Conservation (phyloP, 37 sponge, comb jelly and placozoan genomes). For the Haliclona indistincta region DNA sequence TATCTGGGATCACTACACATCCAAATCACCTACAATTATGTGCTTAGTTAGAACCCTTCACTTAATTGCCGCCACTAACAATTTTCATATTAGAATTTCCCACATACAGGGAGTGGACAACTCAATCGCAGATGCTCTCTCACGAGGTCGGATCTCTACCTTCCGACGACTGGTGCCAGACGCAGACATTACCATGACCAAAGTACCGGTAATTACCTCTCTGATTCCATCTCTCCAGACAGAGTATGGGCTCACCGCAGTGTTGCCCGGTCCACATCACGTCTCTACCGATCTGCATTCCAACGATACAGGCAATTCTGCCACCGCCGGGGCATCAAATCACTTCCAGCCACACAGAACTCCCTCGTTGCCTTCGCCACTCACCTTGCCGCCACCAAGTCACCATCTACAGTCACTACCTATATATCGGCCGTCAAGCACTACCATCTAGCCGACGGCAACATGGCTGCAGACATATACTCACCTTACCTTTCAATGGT, state of each 20-base stretch:
- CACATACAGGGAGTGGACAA: background rate
- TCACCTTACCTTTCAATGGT: no score
- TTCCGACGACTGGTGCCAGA: background rate
- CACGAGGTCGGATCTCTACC: background rate
- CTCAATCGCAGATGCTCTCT: background rate
- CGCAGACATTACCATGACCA: background rate
- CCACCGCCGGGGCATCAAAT: background rate
- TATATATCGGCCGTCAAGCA: background rate
- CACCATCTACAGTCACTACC: slow-evolving; percentile 3
- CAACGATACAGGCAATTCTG: slow-evolving; percentile 11
- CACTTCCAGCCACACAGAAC: slow-evolving; percentile 24
- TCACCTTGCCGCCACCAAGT: background rate
- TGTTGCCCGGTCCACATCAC: slow-evolving; percentile 3
- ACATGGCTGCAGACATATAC: no score
- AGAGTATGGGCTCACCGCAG: background rate
- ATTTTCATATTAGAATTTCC: no score
- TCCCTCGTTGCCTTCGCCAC: slow-evolving; percentile 1
- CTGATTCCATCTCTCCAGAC: no score
- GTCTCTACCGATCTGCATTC: background rate
- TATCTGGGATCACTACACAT: background rate
- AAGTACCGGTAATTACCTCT: background rate
- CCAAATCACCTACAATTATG: background rate
- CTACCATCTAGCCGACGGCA: background rate
- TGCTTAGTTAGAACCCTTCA: no score
- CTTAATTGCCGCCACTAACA: no score